phyloP scores from a whole-genome alignment of 1,140 invertebrate genomes.

The Arion vulgaris region DNA sequence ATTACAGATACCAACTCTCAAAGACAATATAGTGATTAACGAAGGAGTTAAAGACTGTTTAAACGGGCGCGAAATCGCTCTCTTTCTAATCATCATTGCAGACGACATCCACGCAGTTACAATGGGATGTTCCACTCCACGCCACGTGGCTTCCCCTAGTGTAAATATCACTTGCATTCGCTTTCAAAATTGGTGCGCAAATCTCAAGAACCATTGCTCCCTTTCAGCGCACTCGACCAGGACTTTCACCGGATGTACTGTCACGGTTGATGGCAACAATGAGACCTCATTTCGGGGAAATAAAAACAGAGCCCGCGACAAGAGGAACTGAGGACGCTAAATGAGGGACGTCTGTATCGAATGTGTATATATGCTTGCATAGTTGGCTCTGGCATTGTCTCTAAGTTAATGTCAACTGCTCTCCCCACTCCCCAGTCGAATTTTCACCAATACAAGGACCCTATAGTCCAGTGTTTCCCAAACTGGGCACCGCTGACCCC shows the following conservation, averaged over 20 bases:
- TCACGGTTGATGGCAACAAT: background rate
- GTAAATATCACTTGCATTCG: conserved; percentile 20
- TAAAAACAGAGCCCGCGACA: background rate
- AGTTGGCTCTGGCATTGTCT: too few relatives aligned
- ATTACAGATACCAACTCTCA: background rate
- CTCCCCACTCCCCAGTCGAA: too few relatives aligned
- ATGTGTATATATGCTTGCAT: too few relatives aligned
- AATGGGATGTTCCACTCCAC: background rate
- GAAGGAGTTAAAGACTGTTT: background rate
- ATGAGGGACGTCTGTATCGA: background rate
- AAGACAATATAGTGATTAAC: conserved; percentile 13
- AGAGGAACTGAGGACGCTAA: background rate
- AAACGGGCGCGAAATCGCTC: background rate
- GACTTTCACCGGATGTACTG: background rate
- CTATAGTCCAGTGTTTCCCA: too few relatives aligned
- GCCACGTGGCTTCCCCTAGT: conserved; percentile 14
- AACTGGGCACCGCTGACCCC: too few relatives aligned
- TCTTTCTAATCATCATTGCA: background rate
- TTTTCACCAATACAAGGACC: too few relatives aligned
- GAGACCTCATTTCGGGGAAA: background rate
- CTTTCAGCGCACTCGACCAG: background rate
- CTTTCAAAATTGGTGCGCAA: conserved; percentile 3
- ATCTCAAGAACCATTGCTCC: background rate
- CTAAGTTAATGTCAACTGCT: too few relatives aligned
- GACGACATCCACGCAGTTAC: background rate